Base-by-base conservation (phyloP, 2,113 vertebrate species). In the Actenoides hombroni region DNA sequence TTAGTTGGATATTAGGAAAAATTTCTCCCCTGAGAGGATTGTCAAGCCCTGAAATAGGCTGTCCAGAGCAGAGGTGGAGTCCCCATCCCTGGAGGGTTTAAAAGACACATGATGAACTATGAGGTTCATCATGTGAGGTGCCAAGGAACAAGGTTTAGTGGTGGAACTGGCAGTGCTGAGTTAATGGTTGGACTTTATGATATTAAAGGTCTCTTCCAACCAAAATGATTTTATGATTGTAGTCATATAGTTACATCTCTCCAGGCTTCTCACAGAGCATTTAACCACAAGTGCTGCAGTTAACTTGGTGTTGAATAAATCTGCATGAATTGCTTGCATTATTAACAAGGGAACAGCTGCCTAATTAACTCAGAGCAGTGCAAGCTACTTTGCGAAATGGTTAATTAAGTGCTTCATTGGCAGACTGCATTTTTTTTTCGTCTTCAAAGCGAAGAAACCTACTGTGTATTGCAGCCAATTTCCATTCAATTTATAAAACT, bases 301-400 rank as follows among this genome's bases (percentile, higher is more conserved):
- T 67, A 53, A 56, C 37, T 76, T 37, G 33, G 37, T 18, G 11
- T 42, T 63, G 77, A 89, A 81, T 86, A 60, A 51, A 93, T 84
- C 85, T 80, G 68, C 77, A 60, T 90, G 86, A 89, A 81, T 93
- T 86, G 51, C 70, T 35, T 83, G 31, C 53, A 71, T 91, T 95
- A 95, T 93, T 96, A 91, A 91, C 76, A 65, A 61, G 5, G 60
- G 48, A 49, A 54, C 12, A 35, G 57, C 73, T 74, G 49, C 80
- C 71, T 75, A 65, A 96, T 93, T 86, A 91, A 86, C 80, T 74
- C 54, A 39, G n/a, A 76, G 69, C 29, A 76, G 82, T 33, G n/a
- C 79, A 51, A 81, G 57, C 71, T 61, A 63, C 63, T 89, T 76
- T 53, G 42, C 21, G 91, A 80, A 76, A 83, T 61, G 17, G 88